A percentile compares a stretch with the other conserved stretches of the same genome.
Conservation (phyloP, 2,888 invertebrate species). For the Molorchus minor region DNA sequence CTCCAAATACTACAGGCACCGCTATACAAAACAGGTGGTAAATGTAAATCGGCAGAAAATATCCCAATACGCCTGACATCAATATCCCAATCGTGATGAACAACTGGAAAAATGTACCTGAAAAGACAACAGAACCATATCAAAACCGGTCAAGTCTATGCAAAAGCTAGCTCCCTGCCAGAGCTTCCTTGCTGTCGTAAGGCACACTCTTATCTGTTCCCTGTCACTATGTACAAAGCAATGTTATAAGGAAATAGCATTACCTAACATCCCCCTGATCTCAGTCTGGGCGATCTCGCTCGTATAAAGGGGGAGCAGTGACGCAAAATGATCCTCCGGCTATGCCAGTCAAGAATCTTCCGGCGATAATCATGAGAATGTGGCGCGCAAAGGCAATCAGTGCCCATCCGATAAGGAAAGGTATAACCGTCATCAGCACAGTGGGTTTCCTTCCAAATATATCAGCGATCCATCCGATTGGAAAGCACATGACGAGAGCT, state of each 20-base stretch:
- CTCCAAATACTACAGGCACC: conserved; percentile 75
- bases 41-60: conserved; percentile 64
- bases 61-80: conserved; percentile 76
- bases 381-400: conserved; percentile 74
- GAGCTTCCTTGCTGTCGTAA: no score
- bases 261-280: conserved; percentile 83
- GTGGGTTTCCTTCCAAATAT: conserved; percentile 75
- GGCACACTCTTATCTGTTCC: no score
- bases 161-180: no score
- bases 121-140: no score
- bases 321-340: conserved; percentile 86
- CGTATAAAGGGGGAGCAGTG: conserved; percentile 83
- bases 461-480: conserved; percentile 68
- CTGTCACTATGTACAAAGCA: no score
- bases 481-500: conserved; percentile 76
- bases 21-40: conserved; percentile 73
- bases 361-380: conserved; percentile 70
- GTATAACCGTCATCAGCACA: conserved; percentile 71
- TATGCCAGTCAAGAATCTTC: conserved; percentile 73
- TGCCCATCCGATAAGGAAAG: conserved; percentile 79
- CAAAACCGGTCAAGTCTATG: no score
- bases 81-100: conserved; percentile 88
- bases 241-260: no score
- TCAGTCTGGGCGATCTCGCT: conserved; percentile 86
- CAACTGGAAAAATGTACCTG: conserved; percentile 84